A percentile compares a stretch with the other conserved stretches of the same genome.
Evolutionary conservation across 2,797 vertebrate species (phyloP).

Genomic region (Lophotriccus pileatus): DNA sequence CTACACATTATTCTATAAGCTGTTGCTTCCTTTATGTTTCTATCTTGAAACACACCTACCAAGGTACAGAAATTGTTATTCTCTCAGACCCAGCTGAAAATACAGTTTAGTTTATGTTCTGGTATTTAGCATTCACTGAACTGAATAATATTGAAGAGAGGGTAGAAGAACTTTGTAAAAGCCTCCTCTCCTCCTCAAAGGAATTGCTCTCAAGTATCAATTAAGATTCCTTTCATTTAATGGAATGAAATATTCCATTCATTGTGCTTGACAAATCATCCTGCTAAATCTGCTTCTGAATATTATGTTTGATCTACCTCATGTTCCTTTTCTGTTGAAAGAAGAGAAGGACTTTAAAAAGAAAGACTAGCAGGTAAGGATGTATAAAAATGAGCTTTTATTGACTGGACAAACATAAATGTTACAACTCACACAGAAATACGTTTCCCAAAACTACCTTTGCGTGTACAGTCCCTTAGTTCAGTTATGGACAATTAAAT

Average conservation of each 20-base stretch:
- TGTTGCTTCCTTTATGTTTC: not conserved
- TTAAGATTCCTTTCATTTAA: constrained; percentile 21
- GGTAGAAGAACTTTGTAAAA: not conserved
- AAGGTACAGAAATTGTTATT: not conserved
- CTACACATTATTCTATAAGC: not conserved
- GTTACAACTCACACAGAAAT: not conserved
- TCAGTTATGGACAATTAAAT: not conserved
- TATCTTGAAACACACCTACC: not conserved
- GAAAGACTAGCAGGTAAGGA: not conserved
- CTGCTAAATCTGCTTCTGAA: not conserved
- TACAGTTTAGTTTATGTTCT: not conserved
- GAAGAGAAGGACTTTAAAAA: not conserved
- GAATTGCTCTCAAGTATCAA: not conserved
- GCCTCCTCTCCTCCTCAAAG: not conserved
- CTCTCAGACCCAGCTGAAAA: not conserved
- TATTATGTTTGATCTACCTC: not conserved
- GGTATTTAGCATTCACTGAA: not conserved
- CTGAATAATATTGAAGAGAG: not conserved
- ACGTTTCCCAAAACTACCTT: not conserved
- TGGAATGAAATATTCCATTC: constrained; percentile 22
- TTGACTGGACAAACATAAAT: not conserved
- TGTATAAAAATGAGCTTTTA: not conserved
- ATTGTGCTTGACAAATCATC: constrained; percentile 16
- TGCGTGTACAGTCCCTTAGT: not conserved
- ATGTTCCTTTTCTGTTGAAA: not conserved